Evolutionary conservation across 2,797 vertebrate species (phyloP).

Genomic region (Echiichthys vipera): DNA sequence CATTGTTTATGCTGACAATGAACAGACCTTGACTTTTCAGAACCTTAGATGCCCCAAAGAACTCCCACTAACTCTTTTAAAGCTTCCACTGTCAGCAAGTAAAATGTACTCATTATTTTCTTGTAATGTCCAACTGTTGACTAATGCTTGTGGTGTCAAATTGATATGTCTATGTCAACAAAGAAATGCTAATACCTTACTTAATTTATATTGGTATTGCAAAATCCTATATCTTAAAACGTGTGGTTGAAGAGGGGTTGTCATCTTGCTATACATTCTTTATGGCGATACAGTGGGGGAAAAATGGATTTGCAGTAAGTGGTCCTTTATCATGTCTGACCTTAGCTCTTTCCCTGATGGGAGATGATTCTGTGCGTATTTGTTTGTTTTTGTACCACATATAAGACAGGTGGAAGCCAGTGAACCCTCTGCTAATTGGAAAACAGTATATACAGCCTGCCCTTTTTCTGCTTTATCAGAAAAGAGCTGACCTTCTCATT

Average conservation of each 20-base stretch:
- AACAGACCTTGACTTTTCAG: background rate
- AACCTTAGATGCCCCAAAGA: no score
- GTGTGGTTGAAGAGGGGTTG: background rate
- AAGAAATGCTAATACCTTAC: background rate
- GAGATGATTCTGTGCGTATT: no score
- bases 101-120: background rate
- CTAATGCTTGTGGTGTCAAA: background rate
- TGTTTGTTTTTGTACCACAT: constrained; percentile 15
- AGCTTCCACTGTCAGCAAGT: background rate
- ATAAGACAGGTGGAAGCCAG: background rate
- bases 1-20: no score
- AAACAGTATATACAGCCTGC: background rate
- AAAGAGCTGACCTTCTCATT: constrained; percentile 13
- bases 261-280: background rate
- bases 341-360: constrained; percentile 15
- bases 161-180: background rate
- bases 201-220: background rate
- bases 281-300: constrained; percentile 6
- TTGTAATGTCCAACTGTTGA: background rate
- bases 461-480: background rate
- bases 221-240: background rate
- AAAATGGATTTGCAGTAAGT: constrained; percentile 35
- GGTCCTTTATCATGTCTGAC: constrained; percentile 36
- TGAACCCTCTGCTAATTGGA: constrained; percentile 8
- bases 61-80: background rate